Evolutionary conservation across 2,113 vertebrate species (phyloP).

Genomic region (Oceanites oceanicus): DNA sequence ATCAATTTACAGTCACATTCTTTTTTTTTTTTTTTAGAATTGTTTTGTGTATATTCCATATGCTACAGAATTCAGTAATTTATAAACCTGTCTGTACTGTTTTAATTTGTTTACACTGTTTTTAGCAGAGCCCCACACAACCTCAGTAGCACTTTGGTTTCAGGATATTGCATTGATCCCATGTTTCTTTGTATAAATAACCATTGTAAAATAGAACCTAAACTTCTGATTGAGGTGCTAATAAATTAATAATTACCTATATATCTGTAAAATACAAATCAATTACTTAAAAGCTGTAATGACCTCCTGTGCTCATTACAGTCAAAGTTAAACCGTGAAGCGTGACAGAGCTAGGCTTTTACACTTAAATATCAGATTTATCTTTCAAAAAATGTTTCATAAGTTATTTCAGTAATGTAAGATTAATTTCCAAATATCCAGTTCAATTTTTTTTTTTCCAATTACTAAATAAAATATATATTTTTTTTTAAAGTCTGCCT

Average conservation of each 20-base stretch:
- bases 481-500: background rate
- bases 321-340: background rate
- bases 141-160: background rate
- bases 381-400: background rate
- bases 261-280: background rate
- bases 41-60: background rate
- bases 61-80: background rate
- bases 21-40: no score
- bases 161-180: background rate
- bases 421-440: background rate
- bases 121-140: background rate
- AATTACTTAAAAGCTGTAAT: background rate
- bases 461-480: slow-evolving; percentile 36
- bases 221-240: background rate
- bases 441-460: background rate
- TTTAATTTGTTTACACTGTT: background rate
- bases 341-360: background rate
- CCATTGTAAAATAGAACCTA: background rate
- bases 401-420: background rate
- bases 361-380: background rate
- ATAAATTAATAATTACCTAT: background rate
- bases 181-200: background rate
- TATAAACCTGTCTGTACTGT: background rate
- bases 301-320: background rate
- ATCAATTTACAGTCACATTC: background rate